Percentiles rank a stretch among this genome's conserved stretches.
phyloP scores from a whole-genome alignment of 2,797 vertebrate species.

The Streptopelia turtur region DNA sequence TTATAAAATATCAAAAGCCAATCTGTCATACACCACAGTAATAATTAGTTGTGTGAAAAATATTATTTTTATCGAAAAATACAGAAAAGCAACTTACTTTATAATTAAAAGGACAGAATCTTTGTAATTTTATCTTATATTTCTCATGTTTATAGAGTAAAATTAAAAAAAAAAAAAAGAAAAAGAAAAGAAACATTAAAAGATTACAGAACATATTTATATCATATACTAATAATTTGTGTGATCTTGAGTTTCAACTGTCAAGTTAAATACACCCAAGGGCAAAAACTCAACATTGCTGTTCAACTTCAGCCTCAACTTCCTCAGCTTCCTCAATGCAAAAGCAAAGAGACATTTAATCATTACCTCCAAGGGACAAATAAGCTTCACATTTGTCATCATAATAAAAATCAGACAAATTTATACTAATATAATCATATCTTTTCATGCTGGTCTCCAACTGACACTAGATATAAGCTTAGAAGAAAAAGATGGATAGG shows the following conservation, averaged over 20 bases:
- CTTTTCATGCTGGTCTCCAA: background rate
- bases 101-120: background rate
- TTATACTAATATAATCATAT: conserved; percentile 8
- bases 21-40: background rate
- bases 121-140: background rate
- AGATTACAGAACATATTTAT: background rate
- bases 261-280: background rate
- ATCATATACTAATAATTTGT: background rate
- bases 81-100: background rate
- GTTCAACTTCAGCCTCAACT: background rate
- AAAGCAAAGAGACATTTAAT: conserved; percentile 8
- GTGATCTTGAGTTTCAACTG: background rate
- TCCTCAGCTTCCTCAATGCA: background rate
- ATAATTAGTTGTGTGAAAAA: background rate
- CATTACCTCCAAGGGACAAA: conserved; percentile 13
- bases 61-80: background rate
- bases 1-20: background rate
- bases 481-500: background rate
- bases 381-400: background rate
- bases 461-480: background rate
- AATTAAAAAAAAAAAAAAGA: background rate
- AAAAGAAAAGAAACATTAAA: background rate
- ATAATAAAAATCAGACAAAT: conserved; percentile 31
- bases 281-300: background rate
- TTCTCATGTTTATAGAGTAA: background rate